phyloP scores from a whole-genome alignment of 2,888 invertebrate species.

The Alloplasta piceator region DNA sequence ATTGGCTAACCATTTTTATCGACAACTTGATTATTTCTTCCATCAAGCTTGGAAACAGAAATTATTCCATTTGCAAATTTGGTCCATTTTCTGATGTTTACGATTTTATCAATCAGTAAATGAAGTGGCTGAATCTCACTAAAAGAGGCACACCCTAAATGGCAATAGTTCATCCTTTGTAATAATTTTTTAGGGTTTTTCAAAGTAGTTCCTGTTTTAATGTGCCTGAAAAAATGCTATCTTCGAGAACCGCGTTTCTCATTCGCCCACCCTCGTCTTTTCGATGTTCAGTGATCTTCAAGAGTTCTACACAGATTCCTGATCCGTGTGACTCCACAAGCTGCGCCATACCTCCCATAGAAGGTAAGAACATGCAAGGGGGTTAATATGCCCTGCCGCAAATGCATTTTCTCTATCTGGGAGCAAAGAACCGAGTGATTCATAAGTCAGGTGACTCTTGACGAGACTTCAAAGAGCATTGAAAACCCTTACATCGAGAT shows the following conservation, averaged over 20 bases:
- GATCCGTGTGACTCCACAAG: slow-evolving; percentile 47
- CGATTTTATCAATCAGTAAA: too few species aligned
- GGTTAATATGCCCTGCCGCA: slow-evolving; percentile 35
- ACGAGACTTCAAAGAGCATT: slow-evolving; percentile 62
- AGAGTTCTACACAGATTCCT: slow-evolving; percentile 58
- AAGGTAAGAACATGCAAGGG: slow-evolving; percentile 15
- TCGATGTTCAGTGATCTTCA: slow-evolving; percentile 67
- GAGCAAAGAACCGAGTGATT: slow-evolving; percentile 9
- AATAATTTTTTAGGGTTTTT: too few species aligned
- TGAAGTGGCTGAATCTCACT: too few species aligned
- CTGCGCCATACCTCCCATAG: slow-evolving; percentile 4
- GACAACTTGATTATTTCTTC: background rate
- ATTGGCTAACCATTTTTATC: slow-evolving; percentile 23
- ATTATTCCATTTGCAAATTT: background rate
- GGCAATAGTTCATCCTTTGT: too few species aligned
- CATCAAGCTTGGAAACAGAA: background rate
- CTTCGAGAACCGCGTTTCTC: background rate
- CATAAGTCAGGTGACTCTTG: slow-evolving; percentile 41
- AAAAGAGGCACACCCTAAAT: too few species aligned
- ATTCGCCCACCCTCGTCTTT: slow-evolving; percentile 29
- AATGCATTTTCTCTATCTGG: slow-evolving; percentile 16
- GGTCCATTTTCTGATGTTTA: too few species aligned
- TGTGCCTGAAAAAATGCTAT: slow-evolving; percentile 78
- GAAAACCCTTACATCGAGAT: slow-evolving; percentile 18
- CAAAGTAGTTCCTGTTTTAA: slow-evolving; percentile 70